phyloP scores from a whole-genome alignment of 2,797 vertebrate genomes.

The Rhodeus uyekii region DNA sequence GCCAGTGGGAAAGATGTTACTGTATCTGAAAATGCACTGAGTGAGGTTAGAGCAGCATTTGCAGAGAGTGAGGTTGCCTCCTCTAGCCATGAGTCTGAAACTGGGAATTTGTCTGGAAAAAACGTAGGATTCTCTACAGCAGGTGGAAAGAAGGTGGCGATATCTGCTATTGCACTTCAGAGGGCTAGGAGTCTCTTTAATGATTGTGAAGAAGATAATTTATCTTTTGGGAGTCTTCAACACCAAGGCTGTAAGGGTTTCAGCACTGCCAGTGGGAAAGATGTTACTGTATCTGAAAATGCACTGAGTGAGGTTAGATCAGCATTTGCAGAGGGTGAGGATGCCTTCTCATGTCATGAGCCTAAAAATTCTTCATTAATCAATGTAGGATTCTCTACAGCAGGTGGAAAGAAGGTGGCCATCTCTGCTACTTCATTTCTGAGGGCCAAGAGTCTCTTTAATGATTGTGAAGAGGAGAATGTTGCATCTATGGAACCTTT shows the following conservation, averaged over 20 bases:
- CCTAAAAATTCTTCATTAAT: neutral
- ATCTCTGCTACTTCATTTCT: slow-evolving; percentile 79
- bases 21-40: slow-evolving; percentile 76
- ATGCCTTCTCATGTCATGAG: slow-evolving; percentile 12
- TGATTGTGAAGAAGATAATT: slow-evolving; percentile 46
- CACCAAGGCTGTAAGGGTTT: slow-evolving; percentile 60
- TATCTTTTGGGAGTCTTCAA: slow-evolving; percentile 1
- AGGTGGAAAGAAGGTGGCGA: slow-evolving; percentile 75
- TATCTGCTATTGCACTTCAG: slow-evolving; percentile 79
- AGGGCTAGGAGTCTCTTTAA: slow-evolving; percentile 76
- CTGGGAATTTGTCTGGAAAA: neutral
- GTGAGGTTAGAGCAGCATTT: slow-evolving; percentile 76
- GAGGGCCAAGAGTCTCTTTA: slow-evolving; percentile 76
- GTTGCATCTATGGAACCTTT: neutral
- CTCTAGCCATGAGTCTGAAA: neutral
- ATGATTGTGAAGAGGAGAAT: slow-evolving; percentile 47
- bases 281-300: slow-evolving; percentile 74
- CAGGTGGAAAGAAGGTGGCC: slow-evolving; percentile 77
- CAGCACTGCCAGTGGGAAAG: slow-evolving; percentile 78
- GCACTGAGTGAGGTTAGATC: slow-evolving; percentile 76
- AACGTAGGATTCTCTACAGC: slow-evolving; percentile 78
- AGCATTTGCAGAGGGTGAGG: slow-evolving; percentile 71
- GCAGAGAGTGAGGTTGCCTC: slow-evolving; percentile 31
- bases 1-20: slow-evolving; percentile 77
- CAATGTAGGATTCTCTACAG: slow-evolving; percentile 77